Base-by-base conservation (phyloP, 2,888 invertebrate species). In the Chorisops tibialis region DNA sequence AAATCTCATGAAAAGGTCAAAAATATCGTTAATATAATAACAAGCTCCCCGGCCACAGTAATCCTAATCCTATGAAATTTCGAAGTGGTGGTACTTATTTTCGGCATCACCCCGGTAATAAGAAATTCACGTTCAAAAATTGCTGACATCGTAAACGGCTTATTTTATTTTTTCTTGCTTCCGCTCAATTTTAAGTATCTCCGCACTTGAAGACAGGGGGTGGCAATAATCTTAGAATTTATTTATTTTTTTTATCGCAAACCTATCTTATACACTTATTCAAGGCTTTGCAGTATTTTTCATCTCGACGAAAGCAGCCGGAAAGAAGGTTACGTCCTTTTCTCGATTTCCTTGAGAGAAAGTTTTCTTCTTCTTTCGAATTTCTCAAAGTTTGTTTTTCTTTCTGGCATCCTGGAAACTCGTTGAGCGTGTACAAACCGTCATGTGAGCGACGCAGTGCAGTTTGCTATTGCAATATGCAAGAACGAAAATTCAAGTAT, bases 201-300 rank as follows among this genome's bases (percentile, higher is more conserved):
- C n/a, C n/a, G n/a, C 39, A 39, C 41, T 54, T 54, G 52, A 54
- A 54, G 41, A 54, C 21, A 30, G 5, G 9, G 9, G 30, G 30
- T 5, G 52, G 21, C 52, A 16, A 39, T 54, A 54, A 54, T 54
- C 52, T 54, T 21, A 41, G 30, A 54, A 54, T 54, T 54, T 54
- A 54, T 54, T 39, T 22, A n/a, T n/a, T n/a, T 51, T 51, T 51
- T 37, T 37, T 30, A 52, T 22, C 39, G 39, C 19, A 12, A 39
- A n/a, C 47, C 30, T 2, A 30, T 1, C 30, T 30, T 37, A 7
- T 22, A 41, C 19, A 54, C 22, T 54, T 54, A 51, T 51, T 39
- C 14, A 41, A 41, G 52, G 24, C 14, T 54, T 54, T 39, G 52
- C 52, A 41, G 41, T 39, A n/a, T 54, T 41, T 54, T 39, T n/a